phyloP scores from a whole-genome alignment of 1,140 invertebrate species.

The Spodoptera litura region DNA sequence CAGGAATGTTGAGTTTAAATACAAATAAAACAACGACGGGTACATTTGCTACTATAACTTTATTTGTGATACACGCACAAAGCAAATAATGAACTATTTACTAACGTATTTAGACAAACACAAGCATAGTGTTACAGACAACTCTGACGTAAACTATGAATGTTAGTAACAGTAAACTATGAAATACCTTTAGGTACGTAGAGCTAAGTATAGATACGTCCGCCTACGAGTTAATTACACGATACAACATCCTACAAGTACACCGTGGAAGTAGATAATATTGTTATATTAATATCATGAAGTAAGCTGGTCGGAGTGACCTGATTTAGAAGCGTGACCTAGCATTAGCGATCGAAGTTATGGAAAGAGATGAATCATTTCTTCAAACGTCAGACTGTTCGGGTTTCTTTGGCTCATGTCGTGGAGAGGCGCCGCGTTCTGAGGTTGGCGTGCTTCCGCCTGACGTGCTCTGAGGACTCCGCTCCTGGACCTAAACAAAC shows the following conservation, averaged over 20 bases:
- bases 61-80: conserved; percentile 1
- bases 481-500: conserved; percentile 75
- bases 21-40: background rate
- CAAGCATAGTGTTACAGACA: conserved; percentile 6
- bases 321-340: conserved; percentile 17
- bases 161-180: conserved; percentile 25
- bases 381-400: conserved; percentile 24
- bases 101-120: background rate
- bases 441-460: conserved; percentile 80
- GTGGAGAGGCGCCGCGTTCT: conserved; percentile 67
- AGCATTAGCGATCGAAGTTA: conserved; percentile 16
- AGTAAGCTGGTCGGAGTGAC: conserved; percentile 12
- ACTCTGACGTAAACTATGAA: conserved; percentile 20
- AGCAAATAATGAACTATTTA: background rate
- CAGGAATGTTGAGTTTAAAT: too few species aligned
- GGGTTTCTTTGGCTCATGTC: conserved; percentile 57
- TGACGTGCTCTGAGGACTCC: conserved; percentile 79
- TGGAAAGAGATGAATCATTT: background rate
- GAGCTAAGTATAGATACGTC: conserved; percentile 21
- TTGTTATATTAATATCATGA: conserved; percentile 19
- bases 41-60: conserved; percentile 2
- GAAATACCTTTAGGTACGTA: conserved; percentile 29
- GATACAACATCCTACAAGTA: conserved; percentile 10
- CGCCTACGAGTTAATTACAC: conserved; percentile 10
- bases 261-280: background rate